phyloP scores from a whole-genome alignment of 1,140 invertebrate species.

The Potamilus streckersoni region DNA sequence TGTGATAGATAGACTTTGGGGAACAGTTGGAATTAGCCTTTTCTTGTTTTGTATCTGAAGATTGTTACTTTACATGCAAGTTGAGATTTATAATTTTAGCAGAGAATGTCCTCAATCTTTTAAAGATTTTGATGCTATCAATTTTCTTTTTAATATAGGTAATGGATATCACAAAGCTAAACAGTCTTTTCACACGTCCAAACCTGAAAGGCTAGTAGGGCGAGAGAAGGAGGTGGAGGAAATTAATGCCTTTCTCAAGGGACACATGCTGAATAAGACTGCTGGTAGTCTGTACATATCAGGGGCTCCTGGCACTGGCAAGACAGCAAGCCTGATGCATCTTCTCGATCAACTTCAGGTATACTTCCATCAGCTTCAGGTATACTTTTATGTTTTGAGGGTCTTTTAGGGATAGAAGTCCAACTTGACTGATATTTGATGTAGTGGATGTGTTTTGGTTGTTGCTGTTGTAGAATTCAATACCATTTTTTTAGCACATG shows the following conservation, averaged over 20 bases:
- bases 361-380: background rate
- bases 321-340: constrained; percentile 87
- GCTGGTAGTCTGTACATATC: constrained; percentile 92
- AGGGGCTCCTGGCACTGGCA: constrained; percentile 96
- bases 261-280: constrained; percentile 75
- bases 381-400: constrained; percentile 41
- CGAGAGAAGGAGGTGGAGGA: constrained; percentile 81
- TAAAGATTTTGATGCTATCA: background rate
- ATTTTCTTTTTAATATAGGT: constrained; percentile 30
- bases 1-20: too few relatives aligned
- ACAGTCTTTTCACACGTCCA: constrained; percentile 78
- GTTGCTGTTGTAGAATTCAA: too few relatives aligned
- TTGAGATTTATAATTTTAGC: too few relatives aligned
- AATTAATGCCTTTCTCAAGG: constrained; percentile 78
- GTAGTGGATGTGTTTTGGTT: too few relatives aligned
- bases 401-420: too few relatives aligned
- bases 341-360: constrained; percentile 73
- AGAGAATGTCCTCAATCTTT: too few relatives aligned
- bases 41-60: too few relatives aligned
- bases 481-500: too few relatives aligned
- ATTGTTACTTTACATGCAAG: too few relatives aligned
- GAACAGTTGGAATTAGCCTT: too few relatives aligned
- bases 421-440: too few relatives aligned
- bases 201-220: constrained; percentile 78
- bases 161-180: constrained; percentile 61